Conservation (phyloP, 2,888 invertebrate genomes). For the Eristalis pertinax region DNA sequence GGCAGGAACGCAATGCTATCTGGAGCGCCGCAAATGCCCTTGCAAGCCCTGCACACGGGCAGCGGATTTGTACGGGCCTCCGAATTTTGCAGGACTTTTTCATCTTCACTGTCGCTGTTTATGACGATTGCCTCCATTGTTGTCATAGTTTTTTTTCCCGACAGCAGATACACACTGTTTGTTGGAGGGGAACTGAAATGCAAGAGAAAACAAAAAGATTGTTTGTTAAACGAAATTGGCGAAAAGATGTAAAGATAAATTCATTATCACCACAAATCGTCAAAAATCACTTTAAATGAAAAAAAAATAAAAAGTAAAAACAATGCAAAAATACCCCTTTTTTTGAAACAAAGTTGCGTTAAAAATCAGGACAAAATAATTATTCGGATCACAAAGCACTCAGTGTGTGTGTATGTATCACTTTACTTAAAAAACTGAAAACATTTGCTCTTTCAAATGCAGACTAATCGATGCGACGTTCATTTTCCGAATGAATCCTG, state of each 20-base stretch:
- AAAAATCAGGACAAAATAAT: too few species aligned
- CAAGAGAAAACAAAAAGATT: not conserved
- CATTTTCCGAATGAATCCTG: constrained; percentile 20
- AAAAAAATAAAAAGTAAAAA: too few species aligned
- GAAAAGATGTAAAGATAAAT: too few species aligned
- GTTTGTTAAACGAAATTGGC: not conserved
- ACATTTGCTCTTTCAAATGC: not conserved
- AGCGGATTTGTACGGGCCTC: not conserved
- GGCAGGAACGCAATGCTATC: not conserved
- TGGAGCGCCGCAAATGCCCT: not conserved
- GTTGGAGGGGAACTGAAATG: not conserved
- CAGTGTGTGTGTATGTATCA: too few species aligned
- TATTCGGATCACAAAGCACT: too few species aligned
- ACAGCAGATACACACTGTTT: not conserved
- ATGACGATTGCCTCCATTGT: not conserved
- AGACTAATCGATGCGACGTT: not conserved
- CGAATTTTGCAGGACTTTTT: not conserved
- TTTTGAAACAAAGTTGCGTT: too few species aligned
- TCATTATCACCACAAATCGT: too few species aligned
- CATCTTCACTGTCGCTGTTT: constrained; percentile 24
- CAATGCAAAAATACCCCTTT: too few species aligned
- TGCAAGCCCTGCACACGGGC: not conserved
- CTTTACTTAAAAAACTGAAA: not conserved
- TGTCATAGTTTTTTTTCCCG: too few species aligned
- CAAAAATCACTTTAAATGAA: too few species aligned